Evolutionary conservation across 2,888 invertebrate species (phyloP).

Genomic region (Acronicta aceris): DNA sequence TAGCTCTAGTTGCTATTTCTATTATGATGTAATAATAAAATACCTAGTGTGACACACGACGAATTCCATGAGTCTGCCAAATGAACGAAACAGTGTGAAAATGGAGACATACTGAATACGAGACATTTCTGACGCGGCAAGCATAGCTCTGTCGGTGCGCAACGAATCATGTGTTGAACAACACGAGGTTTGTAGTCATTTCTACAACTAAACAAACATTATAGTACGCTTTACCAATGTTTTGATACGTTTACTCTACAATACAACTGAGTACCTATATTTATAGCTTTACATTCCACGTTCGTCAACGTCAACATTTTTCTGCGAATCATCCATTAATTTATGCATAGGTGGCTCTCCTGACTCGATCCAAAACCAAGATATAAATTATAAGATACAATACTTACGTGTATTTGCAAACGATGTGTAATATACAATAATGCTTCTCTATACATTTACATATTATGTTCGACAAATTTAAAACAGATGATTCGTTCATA

Average conservation of each 20-base stretch:
- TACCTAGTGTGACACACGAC: conserved; percentile 54
- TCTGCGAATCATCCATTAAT: conserved; percentile 11
- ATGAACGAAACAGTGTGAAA: conserved; percentile 44
- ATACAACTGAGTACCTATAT: background rate
- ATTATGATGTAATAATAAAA: conserved; percentile 33
- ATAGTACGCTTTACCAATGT: conserved; percentile 3
- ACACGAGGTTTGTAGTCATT: conserved; percentile 2
- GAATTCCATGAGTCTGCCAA: conserved; percentile 49
- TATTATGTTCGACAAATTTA: too few relatives aligned
- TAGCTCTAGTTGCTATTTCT: conserved; percentile 38
- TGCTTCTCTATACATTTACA: background rate
- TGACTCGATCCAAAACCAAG: background rate
- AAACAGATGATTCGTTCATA: too few relatives aligned
- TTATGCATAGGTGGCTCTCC: background rate
- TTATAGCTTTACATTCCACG: conserved; percentile 9
- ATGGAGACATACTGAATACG: conserved; percentile 7
- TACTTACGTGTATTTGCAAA: conserved; percentile 1
- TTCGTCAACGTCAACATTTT: conserved; percentile 4
- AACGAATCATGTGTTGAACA: conserved; percentile 9
- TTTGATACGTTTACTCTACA: conserved; percentile 4
- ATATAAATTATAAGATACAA: too few relatives aligned
- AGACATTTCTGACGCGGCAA: conserved; percentile 3
- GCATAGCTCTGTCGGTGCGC: background rate
- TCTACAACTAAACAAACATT: conserved; percentile 16
- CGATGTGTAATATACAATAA: conserved; percentile 8